phyloP scores from a whole-genome alignment of 1,140 invertebrate genomes.

The Aethina tumida region DNA sequence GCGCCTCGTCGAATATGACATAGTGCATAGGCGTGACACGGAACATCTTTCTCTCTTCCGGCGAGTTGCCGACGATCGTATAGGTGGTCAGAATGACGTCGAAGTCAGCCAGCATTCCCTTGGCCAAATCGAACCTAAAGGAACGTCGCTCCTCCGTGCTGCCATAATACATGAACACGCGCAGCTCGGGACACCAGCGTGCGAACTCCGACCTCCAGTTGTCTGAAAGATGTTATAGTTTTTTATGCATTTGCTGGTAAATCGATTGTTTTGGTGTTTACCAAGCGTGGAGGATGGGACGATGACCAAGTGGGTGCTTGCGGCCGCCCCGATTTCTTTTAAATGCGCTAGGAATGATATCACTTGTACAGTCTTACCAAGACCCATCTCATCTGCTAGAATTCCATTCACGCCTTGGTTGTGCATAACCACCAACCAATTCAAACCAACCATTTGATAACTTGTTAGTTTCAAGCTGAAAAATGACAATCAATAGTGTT shows the following conservation, averaged over 20 bases:
- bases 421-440: slow-evolving; percentile 88
- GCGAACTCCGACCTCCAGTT: slow-evolving; percentile 83
- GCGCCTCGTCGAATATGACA: slow-evolving; percentile 93
- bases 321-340: slow-evolving; percentile 59
- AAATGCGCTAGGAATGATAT: slow-evolving; percentile 84
- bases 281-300: slow-evolving; percentile 87
- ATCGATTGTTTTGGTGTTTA: too few relatives aligned
- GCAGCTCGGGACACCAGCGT: slow-evolving; percentile 74
- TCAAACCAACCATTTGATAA: slow-evolving; percentile 89
- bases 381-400: slow-evolving; percentile 85
- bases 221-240: slow-evolving; percentile 42
- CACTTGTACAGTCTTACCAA: slow-evolving; percentile 85
- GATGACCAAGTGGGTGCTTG: slow-evolving; percentile 76
- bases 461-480: slow-evolving; percentile 61
- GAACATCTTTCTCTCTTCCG: slow-evolving; percentile 86
- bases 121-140: slow-evolving; percentile 66
- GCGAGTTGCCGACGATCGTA: slow-evolving; percentile 66
- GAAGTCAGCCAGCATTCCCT: slow-evolving; percentile 60
- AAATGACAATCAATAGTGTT: too few relatives aligned
- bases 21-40: slow-evolving; percentile 82
- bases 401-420: slow-evolving; percentile 88
- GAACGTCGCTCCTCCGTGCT: slow-evolving; percentile 70
- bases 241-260: background rate
- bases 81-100: slow-evolving; percentile 88
- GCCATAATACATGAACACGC: slow-evolving; percentile 81